A percentile compares a stretch with the other conserved stretches of the same genome.
phyloP scores from a whole-genome alignment of 2,113 vertebrate genomes.

The Phycodurus eques region DNA sequence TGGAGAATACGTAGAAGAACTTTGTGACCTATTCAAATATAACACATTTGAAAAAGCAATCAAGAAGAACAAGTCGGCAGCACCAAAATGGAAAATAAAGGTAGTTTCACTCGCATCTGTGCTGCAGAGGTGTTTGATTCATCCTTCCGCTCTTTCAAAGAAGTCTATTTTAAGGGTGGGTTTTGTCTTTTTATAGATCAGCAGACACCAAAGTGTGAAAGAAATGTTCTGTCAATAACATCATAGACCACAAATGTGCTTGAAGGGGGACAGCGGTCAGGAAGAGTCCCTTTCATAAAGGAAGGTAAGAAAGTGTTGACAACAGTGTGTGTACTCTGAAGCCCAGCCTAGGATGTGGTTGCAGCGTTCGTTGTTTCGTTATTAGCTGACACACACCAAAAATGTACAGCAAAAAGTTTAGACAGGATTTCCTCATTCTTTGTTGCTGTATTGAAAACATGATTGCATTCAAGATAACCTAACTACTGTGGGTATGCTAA shows the following conservation, averaged over 20 bases:
- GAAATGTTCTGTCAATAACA: conserved; percentile 67
- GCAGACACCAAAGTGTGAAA: conserved; percentile 65
- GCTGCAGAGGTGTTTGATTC: conserved; percentile 65
- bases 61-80: conserved; percentile 42
- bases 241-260: conserved; percentile 70
- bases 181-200: conserved; percentile 66
- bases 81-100: conserved; percentile 67
- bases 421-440: conserved; percentile 48
- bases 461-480: conserved; percentile 25
- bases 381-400: conserved; percentile 53
- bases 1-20: not conserved
- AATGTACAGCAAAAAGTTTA: conserved; percentile 58
- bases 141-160: conserved; percentile 71
- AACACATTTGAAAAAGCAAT: conserved; percentile 18
- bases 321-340: conserved; percentile 36
- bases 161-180: conserved; percentile 69
- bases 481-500: conserved; percentile 16
- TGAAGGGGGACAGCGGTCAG: conserved; percentile 64
- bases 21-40: conserved; percentile 2
- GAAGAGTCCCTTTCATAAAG: conserved; percentile 59
- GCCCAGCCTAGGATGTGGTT: conserved; percentile 46
- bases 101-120: conserved; percentile 68
- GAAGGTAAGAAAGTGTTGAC: conserved; percentile 60
- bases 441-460: conserved; percentile 40
- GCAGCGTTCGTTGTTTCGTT: conserved; percentile 46